Base-by-base conservation (phyloP, 1,140 invertebrate genomes). In the Pseudomyrmex flavicornis region DNA sequence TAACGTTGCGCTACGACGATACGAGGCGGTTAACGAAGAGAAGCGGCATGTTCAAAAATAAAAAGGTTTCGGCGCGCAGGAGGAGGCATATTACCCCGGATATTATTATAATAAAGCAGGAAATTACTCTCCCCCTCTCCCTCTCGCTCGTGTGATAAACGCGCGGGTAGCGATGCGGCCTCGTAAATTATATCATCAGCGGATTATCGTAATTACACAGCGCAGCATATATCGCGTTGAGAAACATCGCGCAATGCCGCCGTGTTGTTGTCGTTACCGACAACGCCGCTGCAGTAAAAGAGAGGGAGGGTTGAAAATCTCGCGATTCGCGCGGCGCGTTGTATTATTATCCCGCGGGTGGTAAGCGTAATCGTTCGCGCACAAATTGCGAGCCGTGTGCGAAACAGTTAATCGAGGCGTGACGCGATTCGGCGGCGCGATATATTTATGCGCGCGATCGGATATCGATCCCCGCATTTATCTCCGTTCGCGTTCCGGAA, bases 61-160 rank as follows among this genome's bases (percentile, higher is more conserved):
- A 88, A 75, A 88, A 87, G 76, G 83, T 79, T 85, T 63, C 68
- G 85, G 84, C 70, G 80, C 66, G 66, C 77, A 62, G 73, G 76
- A 63, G 73, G 76, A 65, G 69, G 80, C 80, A 84, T 77, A 89
- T 89, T 86, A 83, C 87, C 73, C 88, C 88, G 88, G 88, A 89
- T 89, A 89, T 89, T 89, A 89, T 89, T 89, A 89, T 89, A 89
- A 89, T 89, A 89, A 89, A 89, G 84, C 80, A 89, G 88, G 88
- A 89, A 89, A 89, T 89, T 89, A 87, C 82, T 76, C 7, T 35
- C 35, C 35, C 35, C 7, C 35, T 35, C 35, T 35, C 35, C 35
- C 35, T 35, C 35, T 35, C 5, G 35, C 35, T 84, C 69, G 87
- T 73, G 58, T 85, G 88, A 85, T 89, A 89, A 89, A 89, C 88